Evolutionary conservation across 1,140 invertebrate genomes (phyloP), one percentile per base, ranked within the genome.

Genomic region (Penaeus vannamei): DNA sequence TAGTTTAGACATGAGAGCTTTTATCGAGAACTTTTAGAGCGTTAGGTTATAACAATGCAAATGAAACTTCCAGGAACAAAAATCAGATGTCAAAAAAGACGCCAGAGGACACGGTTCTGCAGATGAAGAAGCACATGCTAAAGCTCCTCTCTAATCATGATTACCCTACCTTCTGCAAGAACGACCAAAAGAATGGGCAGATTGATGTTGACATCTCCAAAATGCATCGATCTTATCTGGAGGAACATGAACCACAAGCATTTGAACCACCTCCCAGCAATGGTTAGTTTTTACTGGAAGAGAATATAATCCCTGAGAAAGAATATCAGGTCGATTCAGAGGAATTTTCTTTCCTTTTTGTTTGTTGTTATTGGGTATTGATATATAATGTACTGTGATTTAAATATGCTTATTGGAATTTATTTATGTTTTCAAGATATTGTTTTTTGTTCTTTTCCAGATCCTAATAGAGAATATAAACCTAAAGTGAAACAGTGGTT

Each of bases 401-500:
- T 80, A 2, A 23, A 46, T 53, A 53, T 23, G 22, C 5, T 26
- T 83, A n/a, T 14, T 53, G 2, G 14, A 14, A 53, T 14, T 53
- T 14, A n/a, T 60, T 72, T 23, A 7, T 2, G 61, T 42, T 12
- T 59, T 72, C 36, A 12, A 42, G 42, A 0, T 36, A 20, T 36
- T 12, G 5, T 22, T 69, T 29, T 62, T 79, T 36, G 2, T 53
- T 79, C 0, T 42, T 26, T 77, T 77, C 17, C 87, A 89, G 87
- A 89, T 84, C 85, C 89, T 22, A 86, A 84, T 79, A 90, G 61
- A 84, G 89, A 90, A 59, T 86, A 86, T 69, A 90, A 90, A 64
- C 89, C 89, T 10, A 90, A 90, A 69, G 89, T 90, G 20, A 90
- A 90, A 62, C 84, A 86, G 80, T 90, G 89, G 89, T 72, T 90